Percentiles rank a stretch among this genome's conserved stretches.
Evolutionary conservation across 23 tunicate genomes (phyloP).

Genomic region (Phallusia fumigata): DNA sequence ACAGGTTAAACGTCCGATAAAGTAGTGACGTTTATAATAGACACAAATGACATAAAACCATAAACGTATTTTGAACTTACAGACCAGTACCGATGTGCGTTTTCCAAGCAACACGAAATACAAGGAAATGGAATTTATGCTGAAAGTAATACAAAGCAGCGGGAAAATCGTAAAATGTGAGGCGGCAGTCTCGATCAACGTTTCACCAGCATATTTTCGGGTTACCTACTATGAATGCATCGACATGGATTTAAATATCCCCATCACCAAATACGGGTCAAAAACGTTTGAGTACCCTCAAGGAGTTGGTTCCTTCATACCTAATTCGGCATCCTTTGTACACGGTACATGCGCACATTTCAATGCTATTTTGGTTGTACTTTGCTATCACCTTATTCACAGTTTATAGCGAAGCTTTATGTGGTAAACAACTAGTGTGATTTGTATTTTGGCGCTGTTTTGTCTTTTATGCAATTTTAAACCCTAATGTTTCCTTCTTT

Average conservation of each 20-base stretch:
- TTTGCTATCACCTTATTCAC: too few relatives aligned
- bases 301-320: too few relatives aligned
- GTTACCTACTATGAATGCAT: background rate
- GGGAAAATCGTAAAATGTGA: background rate
- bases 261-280: background rate
- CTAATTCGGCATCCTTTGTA: too few relatives aligned
- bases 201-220: background rate
- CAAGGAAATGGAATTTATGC: background rate
- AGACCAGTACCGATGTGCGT: background rate
- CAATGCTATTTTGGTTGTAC: too few relatives aligned
- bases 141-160: background rate
- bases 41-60: background rate
- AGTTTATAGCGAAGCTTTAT: too few relatives aligned
- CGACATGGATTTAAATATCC: background rate
- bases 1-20: too few relatives aligned
- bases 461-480: too few relatives aligned
- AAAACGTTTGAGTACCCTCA: background rate
- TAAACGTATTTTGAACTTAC: background rate
- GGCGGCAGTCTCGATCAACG: background rate
- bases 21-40: too few relatives aligned
- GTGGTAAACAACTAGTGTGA: too few relatives aligned
- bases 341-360: too few relatives aligned
- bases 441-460: too few relatives aligned
- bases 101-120: background rate
- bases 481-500: too few relatives aligned